Conservation (phyloP, 2,888 invertebrate genomes). For the Allolobophora icterica region DNA sequence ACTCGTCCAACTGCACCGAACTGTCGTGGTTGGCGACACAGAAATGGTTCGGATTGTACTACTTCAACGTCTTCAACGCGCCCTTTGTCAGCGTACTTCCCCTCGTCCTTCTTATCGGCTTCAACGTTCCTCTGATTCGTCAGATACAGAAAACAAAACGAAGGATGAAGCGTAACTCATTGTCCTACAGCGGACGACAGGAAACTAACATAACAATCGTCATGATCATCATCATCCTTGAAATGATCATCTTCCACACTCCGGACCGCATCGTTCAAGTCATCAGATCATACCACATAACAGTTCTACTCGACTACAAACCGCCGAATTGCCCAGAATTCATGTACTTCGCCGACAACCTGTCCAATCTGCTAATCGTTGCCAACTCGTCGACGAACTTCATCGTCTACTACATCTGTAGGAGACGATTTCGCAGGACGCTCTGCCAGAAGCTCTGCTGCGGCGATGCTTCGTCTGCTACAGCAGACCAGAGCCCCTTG, state of each 20-base stretch:
- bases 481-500: not conserved
- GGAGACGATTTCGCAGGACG: conserved; percentile 41
- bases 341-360: conserved; percentile 33
- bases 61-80: conserved; percentile 41
- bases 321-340: not conserved
- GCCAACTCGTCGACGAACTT: conserved; percentile 45
- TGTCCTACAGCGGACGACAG: conserved; percentile 38
- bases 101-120: conserved; percentile 36
- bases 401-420: conserved; percentile 43
- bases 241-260: conserved; percentile 43
- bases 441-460: conserved; percentile 37
- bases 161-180: conserved; percentile 37
- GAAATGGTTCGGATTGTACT: conserved; percentile 34
- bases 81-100: conserved; percentile 40
- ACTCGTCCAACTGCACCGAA: not conserved
- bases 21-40: conserved; percentile 27
- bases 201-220: conserved; percentile 45
- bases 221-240: conserved; percentile 44
- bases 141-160: conserved; percentile 35
- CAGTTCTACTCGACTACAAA: not conserved
- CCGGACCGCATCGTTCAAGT: conserved; percentile 43
- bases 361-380: conserved; percentile 42
- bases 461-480: not conserved
- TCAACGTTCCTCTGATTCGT: conserved; percentile 42
- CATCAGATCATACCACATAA: not conserved